phyloP scores from a whole-genome alignment of 2,113 vertebrate species.

The Perognathus longimembris region DNA sequence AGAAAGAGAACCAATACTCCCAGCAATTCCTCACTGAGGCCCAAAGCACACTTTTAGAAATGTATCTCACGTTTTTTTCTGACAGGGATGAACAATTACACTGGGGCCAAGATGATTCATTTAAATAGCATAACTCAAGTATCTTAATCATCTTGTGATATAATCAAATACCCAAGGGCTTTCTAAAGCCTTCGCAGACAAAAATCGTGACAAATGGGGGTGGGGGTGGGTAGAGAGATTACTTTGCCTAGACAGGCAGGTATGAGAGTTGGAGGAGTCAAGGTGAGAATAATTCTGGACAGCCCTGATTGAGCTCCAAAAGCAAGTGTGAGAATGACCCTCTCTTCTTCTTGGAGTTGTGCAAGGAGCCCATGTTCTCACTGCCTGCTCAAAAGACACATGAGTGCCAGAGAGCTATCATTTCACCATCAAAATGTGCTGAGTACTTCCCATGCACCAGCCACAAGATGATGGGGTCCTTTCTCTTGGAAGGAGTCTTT shows the following conservation, averaged over 20 bases:
- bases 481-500: neutral
- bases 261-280: neutral
- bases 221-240: conserved; percentile 8
- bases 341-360: neutral
- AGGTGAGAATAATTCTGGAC: neutral
- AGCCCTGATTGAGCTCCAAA: neutral
- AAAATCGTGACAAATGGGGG: neutral
- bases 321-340: neutral
- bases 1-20: neutral
- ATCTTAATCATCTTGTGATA: conserved; percentile 37
- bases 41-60: conserved; percentile 26
- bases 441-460: neutral
- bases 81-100: conserved; percentile 13
- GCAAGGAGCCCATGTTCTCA: fast-evolving
- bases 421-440: neutral
- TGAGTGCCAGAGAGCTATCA: neutral
- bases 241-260: neutral
- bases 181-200: neutral
- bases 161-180: conserved; percentile 61
- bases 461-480: neutral
- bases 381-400: conserved; percentile 52
- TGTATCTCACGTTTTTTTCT: conserved; percentile 13
- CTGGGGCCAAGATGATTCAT: conserved; percentile 48
- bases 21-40: neutral
- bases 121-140: conserved; percentile 54